Percentiles rank a stretch among this genome's conserved stretches.
phyloP scores from a whole-genome alignment of 2,113 vertebrate species.

The Vanacampus margaritifer region DNA sequence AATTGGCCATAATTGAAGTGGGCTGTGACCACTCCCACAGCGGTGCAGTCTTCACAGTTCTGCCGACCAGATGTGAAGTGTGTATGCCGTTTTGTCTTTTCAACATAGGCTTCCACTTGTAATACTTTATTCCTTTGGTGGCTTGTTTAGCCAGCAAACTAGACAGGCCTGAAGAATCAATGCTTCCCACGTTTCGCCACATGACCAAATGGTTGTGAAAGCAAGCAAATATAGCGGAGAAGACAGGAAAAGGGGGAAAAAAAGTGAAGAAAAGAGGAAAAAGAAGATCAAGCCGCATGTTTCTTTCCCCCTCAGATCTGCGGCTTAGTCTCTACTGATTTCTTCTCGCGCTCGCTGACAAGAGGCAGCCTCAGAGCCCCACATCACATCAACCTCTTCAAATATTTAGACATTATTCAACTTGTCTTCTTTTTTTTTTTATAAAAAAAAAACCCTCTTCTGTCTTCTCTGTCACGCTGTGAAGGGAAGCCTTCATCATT shows the following conservation, averaged over 20 bases:
- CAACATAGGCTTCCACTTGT: background rate
- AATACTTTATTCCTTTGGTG: background rate
- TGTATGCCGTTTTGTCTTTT: no score
- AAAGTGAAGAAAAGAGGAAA: constrained; percentile 6
- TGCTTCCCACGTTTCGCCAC: background rate
- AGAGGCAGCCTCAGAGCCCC: constrained; percentile 50
- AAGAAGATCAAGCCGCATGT: constrained; percentile 32
- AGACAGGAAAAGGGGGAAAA: constrained; percentile 13
- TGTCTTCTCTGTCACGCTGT: constrained; percentile 26
- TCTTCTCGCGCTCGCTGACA: constrained; percentile 54
- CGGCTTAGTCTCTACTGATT: constrained; percentile 58
- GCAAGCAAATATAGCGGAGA: constrained; percentile 26
- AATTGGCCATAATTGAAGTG: no score
- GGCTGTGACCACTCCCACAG: no score
- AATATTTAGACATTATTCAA: constrained; percentile 67
- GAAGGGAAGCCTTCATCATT: constrained; percentile 47
- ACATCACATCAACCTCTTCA: constrained; percentile 66
- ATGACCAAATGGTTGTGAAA: background rate
- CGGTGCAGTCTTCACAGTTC: no score
- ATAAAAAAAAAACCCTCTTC: no score
- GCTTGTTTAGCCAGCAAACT: background rate
- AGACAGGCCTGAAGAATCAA: background rate
- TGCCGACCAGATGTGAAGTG: no score
- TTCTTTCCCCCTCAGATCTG: constrained; percentile 53
- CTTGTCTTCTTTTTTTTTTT: constrained; percentile 29